Evolutionary conservation across 2,113 vertebrate species (phyloP), one percentile per base, ranked within the genome.

Genomic region (Erinaceus europaeus): DNA sequence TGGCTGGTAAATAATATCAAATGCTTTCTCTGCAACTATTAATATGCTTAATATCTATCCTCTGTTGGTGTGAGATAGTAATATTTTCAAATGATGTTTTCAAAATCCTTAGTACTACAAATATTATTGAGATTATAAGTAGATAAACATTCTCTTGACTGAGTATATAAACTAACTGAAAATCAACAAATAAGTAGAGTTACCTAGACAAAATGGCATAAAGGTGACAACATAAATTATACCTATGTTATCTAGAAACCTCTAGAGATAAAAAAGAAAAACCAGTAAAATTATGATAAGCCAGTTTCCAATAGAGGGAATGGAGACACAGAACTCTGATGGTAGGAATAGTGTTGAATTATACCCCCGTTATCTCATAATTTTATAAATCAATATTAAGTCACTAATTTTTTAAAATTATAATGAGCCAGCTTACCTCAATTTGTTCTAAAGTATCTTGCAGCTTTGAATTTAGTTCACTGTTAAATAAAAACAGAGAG

Each of bases 391-490:
- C n/a, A n/a, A n/a, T n/a, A n/a, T n/a, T n/a, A n/a, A n/a, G n/a
- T n/a, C n/a, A n/a, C n/a, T n/a, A n/a, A n/a, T n/a, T n/a, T 48
- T 55, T 55, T 21, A 55, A 55, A 55, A 11, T 25, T 55, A 17
- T 44, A 17, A 40, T 61, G 86, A 74, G 32, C 6, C 48, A 75
- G 91, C 97, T 96, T 97, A 99, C 99, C 98, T 99, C 99, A 73
- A 99, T 99, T 97, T 99, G 99, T 95, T 99, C 99, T 95, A 99
- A 97, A 62, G 99, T 99, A 94, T 99, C 99, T 93, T 99, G 99
- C 36, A 99, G 98, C 96, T 99, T 99, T 90, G 99, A 99, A 97
- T 99, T 99, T 95, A 99, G 95, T 91, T 99, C 99, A 87, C 99
- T 99, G 73, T 76, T 44, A 27, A 94, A 94, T 27, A 95, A 95